Conservation (phyloP, 1,140 invertebrate species). For the Philaenus spumarius region DNA sequence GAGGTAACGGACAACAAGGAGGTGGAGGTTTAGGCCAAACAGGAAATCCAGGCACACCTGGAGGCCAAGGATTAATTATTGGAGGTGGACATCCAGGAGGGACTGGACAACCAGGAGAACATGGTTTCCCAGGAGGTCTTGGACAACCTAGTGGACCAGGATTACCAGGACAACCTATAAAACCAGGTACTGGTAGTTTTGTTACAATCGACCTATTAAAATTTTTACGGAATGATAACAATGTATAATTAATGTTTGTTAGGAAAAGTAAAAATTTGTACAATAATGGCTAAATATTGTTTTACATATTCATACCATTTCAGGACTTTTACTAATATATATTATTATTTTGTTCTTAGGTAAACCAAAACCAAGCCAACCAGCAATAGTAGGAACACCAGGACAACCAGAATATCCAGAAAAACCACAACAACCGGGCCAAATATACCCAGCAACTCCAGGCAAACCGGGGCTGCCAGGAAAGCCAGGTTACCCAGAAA, state of each 20-base stretch:
- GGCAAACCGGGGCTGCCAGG: conserved; percentile 15
- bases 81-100: conserved; percentile 20
- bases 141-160: conserved; percentile 22
- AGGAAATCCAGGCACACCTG: conserved; percentile 33
- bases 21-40: conserved; percentile 23
- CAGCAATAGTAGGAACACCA: conserved; percentile 27
- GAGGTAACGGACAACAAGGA: conserved; percentile 27
- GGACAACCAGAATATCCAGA: conserved; percentile 19
- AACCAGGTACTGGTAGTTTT: too few relatives aligned
- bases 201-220: too few relatives aligned
- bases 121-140: conserved; percentile 20
- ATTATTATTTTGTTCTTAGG: too few relatives aligned
- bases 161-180: conserved; percentile 25
- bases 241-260: too few relatives aligned
- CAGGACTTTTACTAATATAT: too few relatives aligned
- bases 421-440: conserved; percentile 22
- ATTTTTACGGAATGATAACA: too few relatives aligned
- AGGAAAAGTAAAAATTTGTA: too few relatives aligned
- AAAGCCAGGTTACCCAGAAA: background rate
- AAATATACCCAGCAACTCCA: conserved; percentile 22
- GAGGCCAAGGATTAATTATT: conserved; percentile 28
- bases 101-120: conserved; percentile 11
- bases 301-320: too few relatives aligned
- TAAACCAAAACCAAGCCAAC: conserved; percentile 28
- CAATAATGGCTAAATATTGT: too few relatives aligned